Percentiles rank a stretch among this genome's conserved stretches.
Conservation (phyloP, 1,140 invertebrate genomes). For the Forficula auricularia region DNA sequence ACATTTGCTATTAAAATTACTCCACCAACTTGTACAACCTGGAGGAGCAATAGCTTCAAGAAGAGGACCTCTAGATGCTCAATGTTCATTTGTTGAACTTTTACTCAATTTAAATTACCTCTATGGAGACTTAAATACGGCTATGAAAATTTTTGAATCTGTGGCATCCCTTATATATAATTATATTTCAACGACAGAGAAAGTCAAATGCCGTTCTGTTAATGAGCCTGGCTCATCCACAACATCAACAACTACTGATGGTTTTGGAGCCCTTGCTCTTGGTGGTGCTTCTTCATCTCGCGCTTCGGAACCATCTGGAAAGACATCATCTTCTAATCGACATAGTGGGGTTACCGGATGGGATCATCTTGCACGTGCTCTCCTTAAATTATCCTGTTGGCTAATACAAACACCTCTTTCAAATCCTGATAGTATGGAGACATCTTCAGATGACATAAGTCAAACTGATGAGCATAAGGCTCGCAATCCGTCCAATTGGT, state of each 20-base stretch:
- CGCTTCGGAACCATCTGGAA: conserved; percentile 35
- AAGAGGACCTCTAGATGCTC: conserved; percentile 65
- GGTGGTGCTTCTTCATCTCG: conserved; percentile 46
- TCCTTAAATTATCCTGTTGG: conserved; percentile 40
- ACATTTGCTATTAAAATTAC: conserved; percentile 46
- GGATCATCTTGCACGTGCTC: conserved; percentile 45
- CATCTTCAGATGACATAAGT: conserved; percentile 15
- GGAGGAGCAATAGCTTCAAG: conserved; percentile 48
- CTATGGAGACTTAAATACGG: conserved; percentile 48
- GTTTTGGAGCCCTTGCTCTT: conserved; percentile 41
- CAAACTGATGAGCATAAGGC: conserved; percentile 68
- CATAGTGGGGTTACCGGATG: conserved; percentile 40
- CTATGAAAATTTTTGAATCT: conserved; percentile 55
- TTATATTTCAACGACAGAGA: conserved; percentile 38
- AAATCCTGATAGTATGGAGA: conserved; percentile 25
- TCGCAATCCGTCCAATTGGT: conserved; percentile 13
- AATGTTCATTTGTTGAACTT: conserved; percentile 51
- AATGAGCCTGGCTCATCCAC: conserved; percentile 27
- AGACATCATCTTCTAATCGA: conserved; percentile 33
- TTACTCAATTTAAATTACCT: conserved; percentile 45
- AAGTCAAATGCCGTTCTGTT: conserved; percentile 32
- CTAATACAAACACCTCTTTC: conserved; percentile 25
- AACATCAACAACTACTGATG: conserved; percentile 14
- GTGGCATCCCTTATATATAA: conserved; percentile 30
- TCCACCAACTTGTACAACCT: conserved; percentile 49